A percentile compares a stretch with the other conserved stretches of the same genome.
Evolutionary conservation across 2,888 invertebrate species (phyloP).

Genomic region (Cryptus viduatorius): DNA sequence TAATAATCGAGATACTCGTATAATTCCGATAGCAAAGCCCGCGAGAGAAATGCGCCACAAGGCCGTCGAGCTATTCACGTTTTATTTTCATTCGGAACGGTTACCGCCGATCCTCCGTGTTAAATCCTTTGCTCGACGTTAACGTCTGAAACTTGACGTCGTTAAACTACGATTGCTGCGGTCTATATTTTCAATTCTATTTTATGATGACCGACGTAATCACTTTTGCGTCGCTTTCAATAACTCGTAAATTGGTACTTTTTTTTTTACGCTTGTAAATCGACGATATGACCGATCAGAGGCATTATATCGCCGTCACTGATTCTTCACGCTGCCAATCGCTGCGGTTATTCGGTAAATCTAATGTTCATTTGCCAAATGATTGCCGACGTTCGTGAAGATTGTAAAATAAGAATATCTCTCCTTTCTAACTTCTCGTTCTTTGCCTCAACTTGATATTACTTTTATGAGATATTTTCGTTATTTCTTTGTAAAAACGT

Average conservation of each 20-base stretch:
- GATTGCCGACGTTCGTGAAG: not conserved
- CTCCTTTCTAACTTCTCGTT: no score
- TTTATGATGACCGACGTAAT: constrained; percentile 52
- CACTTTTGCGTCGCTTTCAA: constrained; percentile 58
- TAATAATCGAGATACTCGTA: not conserved
- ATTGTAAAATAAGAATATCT: not conserved
- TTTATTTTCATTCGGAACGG: not conserved
- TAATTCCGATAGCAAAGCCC: not conserved
- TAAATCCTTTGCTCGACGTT: not conserved
- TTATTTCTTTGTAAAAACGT: not conserved
- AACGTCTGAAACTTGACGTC: not conserved
- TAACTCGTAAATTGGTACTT: constrained; percentile 4
- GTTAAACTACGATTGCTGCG: not conserved
- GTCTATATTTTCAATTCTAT: constrained; percentile 27
- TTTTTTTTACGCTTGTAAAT: not conserved
- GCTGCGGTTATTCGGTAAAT: not conserved
- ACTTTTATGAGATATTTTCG: not conserved
- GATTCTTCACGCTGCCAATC: not conserved
- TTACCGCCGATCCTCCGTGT: not conserved
- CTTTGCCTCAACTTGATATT: not conserved
- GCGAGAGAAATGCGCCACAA: not conserved
- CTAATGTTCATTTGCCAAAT: constrained; percentile 14
- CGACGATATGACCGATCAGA: constrained; percentile 6
- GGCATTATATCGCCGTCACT: constrained; percentile 7
- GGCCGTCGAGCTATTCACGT: not conserved